These are phyloP conservation scores for Petrocephalus sullivani DNA, from an alignment of 2,797 vertebrate species.

Conservation along the genomic window DNA sequence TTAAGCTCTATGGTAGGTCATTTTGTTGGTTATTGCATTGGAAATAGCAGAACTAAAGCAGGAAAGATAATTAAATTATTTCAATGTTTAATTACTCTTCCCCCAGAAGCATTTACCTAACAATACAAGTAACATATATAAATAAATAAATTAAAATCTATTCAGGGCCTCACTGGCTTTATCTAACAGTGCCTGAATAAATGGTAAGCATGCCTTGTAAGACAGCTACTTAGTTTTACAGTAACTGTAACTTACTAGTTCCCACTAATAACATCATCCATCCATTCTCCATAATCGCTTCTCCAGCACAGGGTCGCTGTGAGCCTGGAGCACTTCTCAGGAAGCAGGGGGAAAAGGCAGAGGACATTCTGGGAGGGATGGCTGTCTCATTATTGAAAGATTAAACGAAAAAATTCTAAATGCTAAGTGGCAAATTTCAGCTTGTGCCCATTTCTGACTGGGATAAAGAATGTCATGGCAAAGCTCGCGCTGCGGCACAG, in stretches of 20 bases:
- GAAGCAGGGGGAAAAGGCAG: neutral
- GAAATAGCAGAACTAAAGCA: conserved; percentile 4
- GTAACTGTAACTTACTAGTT: neutral
- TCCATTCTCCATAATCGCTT: neutral
- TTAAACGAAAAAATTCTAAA: conserved; percentile 7
- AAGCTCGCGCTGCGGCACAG: neutral
- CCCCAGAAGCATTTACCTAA: neutral
- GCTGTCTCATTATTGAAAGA: neutral
- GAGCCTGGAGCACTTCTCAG: conserved; percentile 1
- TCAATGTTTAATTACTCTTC: conserved; percentile 9
- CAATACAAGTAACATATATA: neutral
- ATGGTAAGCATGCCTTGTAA: neutral
- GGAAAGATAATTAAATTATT: conserved; percentile 3
- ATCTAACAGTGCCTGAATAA: neutral
- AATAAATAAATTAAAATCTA: neutral
- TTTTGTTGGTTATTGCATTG: conserved; percentile 3
- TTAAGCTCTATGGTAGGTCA: conserved; percentile 2
- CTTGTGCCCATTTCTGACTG: neutral
- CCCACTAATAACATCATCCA: conserved; percentile 2
- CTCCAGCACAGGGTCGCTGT: neutral
- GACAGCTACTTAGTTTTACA: conserved; percentile 1
- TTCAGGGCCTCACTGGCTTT: neutral
- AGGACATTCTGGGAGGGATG: neutral
- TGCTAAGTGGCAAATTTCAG: neutral
- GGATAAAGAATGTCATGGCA: neutral